phyloP scores from a whole-genome alignment of 2,888 invertebrate species.

The Eustalomyia histrio region DNA sequence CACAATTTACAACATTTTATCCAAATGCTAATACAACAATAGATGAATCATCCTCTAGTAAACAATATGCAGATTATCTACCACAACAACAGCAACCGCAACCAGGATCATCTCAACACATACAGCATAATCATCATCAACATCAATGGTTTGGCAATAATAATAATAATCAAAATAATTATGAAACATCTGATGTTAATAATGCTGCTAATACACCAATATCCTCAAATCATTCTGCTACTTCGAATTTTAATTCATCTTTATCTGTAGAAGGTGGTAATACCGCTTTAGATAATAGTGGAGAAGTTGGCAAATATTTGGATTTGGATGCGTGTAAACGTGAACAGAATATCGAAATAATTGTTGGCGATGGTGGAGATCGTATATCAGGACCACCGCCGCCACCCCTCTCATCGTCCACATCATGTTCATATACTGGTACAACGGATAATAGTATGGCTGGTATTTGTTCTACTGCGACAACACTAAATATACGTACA shows the following conservation, averaged over 20 bases:
- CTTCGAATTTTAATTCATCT: slow-evolving; percentile 73
- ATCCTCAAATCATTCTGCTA: slow-evolving; percentile 66
- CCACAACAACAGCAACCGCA: slow-evolving; percentile 22
- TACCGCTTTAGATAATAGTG: slow-evolving; percentile 72
- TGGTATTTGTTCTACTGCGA: slow-evolving; percentile 70
- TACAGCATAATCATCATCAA: slow-evolving; percentile 57
- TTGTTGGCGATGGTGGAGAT: slow-evolving; percentile 51
- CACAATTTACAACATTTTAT: slow-evolving; percentile 49
- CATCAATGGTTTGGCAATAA: slow-evolving; percentile 61
- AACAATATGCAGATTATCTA: slow-evolving; percentile 50
- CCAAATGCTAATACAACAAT: slow-evolving; percentile 20
- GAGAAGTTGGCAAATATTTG: slow-evolving; percentile 76
- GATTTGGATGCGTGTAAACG: slow-evolving; percentile 78
- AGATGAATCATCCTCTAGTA: slow-evolving; percentile 59
- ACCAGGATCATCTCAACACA: slow-evolving; percentile 13
- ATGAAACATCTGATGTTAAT: slow-evolving; percentile 58
- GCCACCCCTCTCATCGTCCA: slow-evolving; percentile 67
- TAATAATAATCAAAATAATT: slow-evolving; percentile 63
- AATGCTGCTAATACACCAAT: slow-evolving; percentile 46
- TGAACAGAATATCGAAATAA: slow-evolving; percentile 60
- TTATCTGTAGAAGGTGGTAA: slow-evolving; percentile 72
- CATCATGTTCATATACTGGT: slow-evolving; percentile 75
- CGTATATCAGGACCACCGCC: slow-evolving; percentile 42
- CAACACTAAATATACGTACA: slow-evolving; percentile 87
- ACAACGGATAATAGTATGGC: slow-evolving; percentile 78